Percentiles rank a stretch among this genome's conserved stretches.
Conservation (phyloP, 2,888 invertebrate genomes). For the Nomada fucata region DNA sequence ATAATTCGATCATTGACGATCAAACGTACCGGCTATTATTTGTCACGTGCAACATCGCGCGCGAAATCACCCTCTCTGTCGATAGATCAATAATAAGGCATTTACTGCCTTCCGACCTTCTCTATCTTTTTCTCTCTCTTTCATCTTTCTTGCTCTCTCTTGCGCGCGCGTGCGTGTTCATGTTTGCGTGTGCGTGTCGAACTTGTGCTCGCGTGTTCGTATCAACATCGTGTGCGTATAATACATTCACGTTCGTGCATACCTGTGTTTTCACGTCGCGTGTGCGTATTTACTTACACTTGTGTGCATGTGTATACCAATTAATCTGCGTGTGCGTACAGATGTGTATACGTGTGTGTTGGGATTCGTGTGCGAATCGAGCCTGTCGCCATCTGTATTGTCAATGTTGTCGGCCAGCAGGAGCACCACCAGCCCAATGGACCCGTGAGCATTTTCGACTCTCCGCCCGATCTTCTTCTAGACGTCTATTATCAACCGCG, state of each 20-base stretch:
- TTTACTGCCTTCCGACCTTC: slow-evolving; percentile 75
- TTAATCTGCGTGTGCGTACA: slow-evolving; percentile 30
- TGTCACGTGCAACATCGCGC: slow-evolving; percentile 77
- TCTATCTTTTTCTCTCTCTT: slow-evolving; percentile 55
- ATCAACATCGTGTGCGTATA: slow-evolving; percentile 50
- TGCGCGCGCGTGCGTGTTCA: slow-evolving; percentile 60
- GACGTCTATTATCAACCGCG: slow-evolving; percentile 52
- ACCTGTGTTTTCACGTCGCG: slow-evolving; percentile 49
- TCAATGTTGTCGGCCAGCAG: slow-evolving; percentile 89
- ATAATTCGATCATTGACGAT: slow-evolving; percentile 52
- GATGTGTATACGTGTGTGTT: slow-evolving; percentile 67
- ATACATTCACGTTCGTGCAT: slow-evolving; percentile 45
- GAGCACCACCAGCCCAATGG: slow-evolving; percentile 81
- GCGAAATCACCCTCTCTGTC: slow-evolving; percentile 79
- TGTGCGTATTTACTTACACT: slow-evolving; percentile 44
- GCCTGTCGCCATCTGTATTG: slow-evolving; percentile 90
- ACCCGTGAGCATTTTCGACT: slow-evolving; percentile 82
- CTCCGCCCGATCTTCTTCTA: slow-evolving; percentile 63
- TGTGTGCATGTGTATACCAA: slow-evolving; percentile 49
- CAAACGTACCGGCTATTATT: slow-evolving; percentile 59
- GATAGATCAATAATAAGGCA: slow-evolving; percentile 84
- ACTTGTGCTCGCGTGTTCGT: slow-evolving; percentile 59
- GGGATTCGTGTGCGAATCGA: slow-evolving; percentile 74
- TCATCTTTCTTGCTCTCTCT: slow-evolving; percentile 41
- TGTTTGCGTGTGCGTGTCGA: slow-evolving; percentile 58